phyloP scores from a whole-genome alignment of 2,113 vertebrate species.

The Tragelaphus scriptus region DNA sequence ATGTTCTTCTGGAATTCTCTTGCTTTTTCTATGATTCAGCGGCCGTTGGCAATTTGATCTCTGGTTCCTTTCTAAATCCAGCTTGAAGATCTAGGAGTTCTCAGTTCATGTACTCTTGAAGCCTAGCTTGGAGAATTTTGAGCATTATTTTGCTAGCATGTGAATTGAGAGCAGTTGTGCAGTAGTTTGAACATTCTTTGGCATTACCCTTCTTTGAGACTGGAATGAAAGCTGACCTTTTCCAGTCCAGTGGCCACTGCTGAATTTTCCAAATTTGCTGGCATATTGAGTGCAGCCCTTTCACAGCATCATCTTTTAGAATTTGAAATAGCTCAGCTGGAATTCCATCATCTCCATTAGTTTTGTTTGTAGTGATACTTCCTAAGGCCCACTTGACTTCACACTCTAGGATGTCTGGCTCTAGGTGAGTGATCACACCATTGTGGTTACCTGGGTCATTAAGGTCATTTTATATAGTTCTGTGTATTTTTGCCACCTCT shows the following conservation, averaged over 20 bases:
- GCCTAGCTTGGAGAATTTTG: neutral
- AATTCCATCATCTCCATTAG: neutral
- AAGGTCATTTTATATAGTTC: neutral
- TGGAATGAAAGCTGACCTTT: neutral
- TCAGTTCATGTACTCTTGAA: neutral
- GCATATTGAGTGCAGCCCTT: neutral
- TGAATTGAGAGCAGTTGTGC: neutral
- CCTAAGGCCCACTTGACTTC: neutral
- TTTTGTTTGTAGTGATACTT: neutral
- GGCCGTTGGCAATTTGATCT: neutral
- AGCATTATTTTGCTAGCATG: neutral
- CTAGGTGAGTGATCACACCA: neutral
- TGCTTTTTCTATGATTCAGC: neutral
- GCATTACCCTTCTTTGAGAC: neutral
- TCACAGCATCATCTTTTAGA: neutral
- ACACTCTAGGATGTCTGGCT: neutral
- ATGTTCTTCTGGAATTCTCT: neutral
- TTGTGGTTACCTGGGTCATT: neutral
- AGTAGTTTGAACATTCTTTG: neutral
- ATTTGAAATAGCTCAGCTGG: neutral
- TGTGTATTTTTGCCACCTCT: neutral
- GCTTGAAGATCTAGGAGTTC: neutral
- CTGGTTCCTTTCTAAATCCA: neutral
- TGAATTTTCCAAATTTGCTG: neutral
- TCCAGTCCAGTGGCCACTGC: neutral